phyloP scores from a whole-genome alignment of 1,140 invertebrate species.

The Eupristina koningsbergeri region DNA sequence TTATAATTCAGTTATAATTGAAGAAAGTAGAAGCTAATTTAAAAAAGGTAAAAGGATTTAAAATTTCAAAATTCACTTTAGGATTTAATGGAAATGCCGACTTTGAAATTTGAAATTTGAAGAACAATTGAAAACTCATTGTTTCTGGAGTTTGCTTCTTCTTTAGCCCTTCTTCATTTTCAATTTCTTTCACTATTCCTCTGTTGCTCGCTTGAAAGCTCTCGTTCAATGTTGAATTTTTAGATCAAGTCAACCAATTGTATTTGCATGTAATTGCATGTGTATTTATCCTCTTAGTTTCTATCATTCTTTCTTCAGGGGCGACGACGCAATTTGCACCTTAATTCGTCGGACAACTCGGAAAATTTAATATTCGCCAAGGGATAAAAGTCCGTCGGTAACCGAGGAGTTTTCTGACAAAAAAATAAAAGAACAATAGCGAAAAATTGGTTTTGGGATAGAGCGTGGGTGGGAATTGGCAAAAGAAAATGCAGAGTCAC shows the following conservation, averaged over 20 bases:
- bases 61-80: slow-evolving; percentile 8
- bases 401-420: background rate
- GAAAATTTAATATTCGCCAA: slow-evolving; percentile 52
- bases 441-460: background rate
- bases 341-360: slow-evolving; percentile 48
- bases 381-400: slow-evolving; percentile 32
- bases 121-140: slow-evolving; percentile 48
- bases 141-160: slow-evolving; percentile 4
- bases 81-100: slow-evolving; percentile 35
- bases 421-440: slow-evolving; percentile 18
- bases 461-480: background rate
- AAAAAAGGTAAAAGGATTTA: background rate
- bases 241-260: slow-evolving; percentile 33
- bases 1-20: background rate
- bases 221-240: slow-evolving; percentile 38
- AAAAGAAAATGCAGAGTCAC: slow-evolving; percentile 34
- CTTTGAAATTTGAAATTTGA: too few relatives aligned
- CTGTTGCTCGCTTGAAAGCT: background rate
- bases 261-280: slow-evolving; percentile 52
- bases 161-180: background rate
- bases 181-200: background rate
- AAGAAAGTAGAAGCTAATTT: background rate
- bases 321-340: slow-evolving; percentile 47
- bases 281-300: slow-evolving; percentile 30
- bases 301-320: background rate